Evolutionary conservation across 2,797 vertebrate species (phyloP), one percentile per base, ranked within the genome.

Genomic region (Sebastes baramenuke): DNA sequence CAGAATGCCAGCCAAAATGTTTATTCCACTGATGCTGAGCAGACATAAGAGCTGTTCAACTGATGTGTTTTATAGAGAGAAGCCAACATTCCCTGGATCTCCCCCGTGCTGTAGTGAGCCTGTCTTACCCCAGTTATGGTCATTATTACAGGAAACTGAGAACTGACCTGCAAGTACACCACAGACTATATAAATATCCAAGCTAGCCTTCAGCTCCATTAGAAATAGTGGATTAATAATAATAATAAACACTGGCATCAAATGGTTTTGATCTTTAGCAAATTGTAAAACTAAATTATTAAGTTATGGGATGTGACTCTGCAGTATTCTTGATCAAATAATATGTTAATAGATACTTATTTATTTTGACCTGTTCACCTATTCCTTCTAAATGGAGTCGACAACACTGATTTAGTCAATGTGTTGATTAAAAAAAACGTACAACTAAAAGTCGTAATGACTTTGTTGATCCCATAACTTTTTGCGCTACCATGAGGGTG

Each of bases 1-100:
- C 12, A 61, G 64, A 64, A 77, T 55, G 25, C 55, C 54, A 83
- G 56, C 58, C 78, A 81, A 70, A 89, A 75, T 88, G 81, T 91
- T 93, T 90, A 87, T 76, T 75, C 7, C 13, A 34, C 30, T 79
- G 81, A 91, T 65, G 49, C 66, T 82, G 27, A 88, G 76, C 92
- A 93, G 90, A 84, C 55, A 54, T 13, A 6, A 73, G 56, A 76
- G 72, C 58, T 78, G 67, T 55, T 60, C 52, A 52, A 68, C 66
- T 58, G 58, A 11, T 52, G 72, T 14, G 11, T 54, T 46, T 66
- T 7, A 56, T 1, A 25, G 49, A 75, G n/a, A 24, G 42, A 52
- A 11, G 72, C 68, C 73, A 80, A 68, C 76, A 70, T 56, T 82
- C 62, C 29, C 24, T 8, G 69, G 72, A 81, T 27, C 13, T 67